Evolutionary conservation across 37 sponge, comb jelly and placozoan species (phyloP), one percentile per base, ranked within the genome.

Genomic region (Cliona cf. orientalis): DNA sequence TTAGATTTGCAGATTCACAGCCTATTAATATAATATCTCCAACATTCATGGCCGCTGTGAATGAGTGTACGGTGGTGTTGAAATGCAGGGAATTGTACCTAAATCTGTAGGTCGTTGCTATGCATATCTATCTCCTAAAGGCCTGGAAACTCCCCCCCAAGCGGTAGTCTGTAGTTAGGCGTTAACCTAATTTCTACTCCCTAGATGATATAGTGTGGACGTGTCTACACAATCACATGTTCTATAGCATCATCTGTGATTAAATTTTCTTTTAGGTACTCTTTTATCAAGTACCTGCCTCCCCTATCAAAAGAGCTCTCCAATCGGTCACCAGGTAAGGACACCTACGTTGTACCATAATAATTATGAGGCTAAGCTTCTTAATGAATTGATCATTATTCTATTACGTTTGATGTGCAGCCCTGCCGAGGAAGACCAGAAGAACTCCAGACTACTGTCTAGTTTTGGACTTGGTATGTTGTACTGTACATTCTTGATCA

Each of bases 401-500:
- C 25, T 39, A 14, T 61, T 26, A 21, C 70, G 59, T 12, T 22
- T 74, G 17, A 49, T 81, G 21, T 84, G 11, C 62, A 88, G 97
- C 79, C 3, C 78, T 97, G 12, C 97, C 97, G 0, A 73, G 91
- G 34, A 81, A 80, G 56, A 94, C 97, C 28, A 80, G 97, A 65
- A 89, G 89, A 14, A 89, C 97, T 23, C 97, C 95, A 5, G 87
- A 88, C 41, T 84, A 83, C 74, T 79, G 88, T 28, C 68, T 97
- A 40, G 97, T 91, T 0, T 80, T 97, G 31, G 97, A 97, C 65
- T 53, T 97, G 90, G 96, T 95, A 33, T 83, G 94, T 69, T 29
- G 65, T 63, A 29, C 31, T n/a, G 26, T 63, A 29, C 22, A 26
- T 66, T 34, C 35, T 1, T 66, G 68, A 34, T 34, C 68, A 66